These are phyloP conservation scores for Philopedon plagiatum DNA, from an alignment of 2,888 invertebrate genomes.

Conservation along the genomic window DNA sequence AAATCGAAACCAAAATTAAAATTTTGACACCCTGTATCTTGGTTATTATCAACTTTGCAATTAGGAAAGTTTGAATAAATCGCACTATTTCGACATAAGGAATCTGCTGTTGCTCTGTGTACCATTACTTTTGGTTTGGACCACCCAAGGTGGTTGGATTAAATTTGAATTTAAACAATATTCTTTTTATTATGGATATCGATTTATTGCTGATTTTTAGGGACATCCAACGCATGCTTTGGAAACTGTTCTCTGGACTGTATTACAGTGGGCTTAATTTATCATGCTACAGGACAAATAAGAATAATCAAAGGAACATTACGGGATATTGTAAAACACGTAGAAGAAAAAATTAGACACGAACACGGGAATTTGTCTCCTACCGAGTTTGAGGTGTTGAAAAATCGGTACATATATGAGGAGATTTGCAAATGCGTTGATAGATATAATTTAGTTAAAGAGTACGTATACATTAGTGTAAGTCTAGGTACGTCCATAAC, in stretches of 20 bases:
- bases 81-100: no score
- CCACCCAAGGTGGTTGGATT: no score
- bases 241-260: slow-evolving; percentile 71
- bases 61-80: no score
- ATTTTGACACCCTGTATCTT: no score
- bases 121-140: no score
- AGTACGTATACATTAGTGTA: no score
- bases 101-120: no score
- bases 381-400: slow-evolving; percentile 23
- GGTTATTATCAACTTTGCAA: no score
- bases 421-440: slow-evolving; percentile 56
- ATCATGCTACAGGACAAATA: slow-evolving; percentile 70
- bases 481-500: no score
- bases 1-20: no score
- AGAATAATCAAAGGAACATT: slow-evolving; percentile 68
- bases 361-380: neutral
- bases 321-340: slow-evolving; percentile 49
- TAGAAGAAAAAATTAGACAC: slow-evolving; percentile 10
- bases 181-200: no score
- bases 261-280: slow-evolving; percentile 69
- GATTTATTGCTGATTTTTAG: slow-evolving; percentile 47
- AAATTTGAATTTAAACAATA: no score
- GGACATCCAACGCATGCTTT: slow-evolving; percentile 67
- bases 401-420: slow-evolving; percentile 41
- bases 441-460: slow-evolving; percentile 60